Evolutionary conservation across 2,113 vertebrate genomes (phyloP).

Genomic region (Gambusia affinis): DNA sequence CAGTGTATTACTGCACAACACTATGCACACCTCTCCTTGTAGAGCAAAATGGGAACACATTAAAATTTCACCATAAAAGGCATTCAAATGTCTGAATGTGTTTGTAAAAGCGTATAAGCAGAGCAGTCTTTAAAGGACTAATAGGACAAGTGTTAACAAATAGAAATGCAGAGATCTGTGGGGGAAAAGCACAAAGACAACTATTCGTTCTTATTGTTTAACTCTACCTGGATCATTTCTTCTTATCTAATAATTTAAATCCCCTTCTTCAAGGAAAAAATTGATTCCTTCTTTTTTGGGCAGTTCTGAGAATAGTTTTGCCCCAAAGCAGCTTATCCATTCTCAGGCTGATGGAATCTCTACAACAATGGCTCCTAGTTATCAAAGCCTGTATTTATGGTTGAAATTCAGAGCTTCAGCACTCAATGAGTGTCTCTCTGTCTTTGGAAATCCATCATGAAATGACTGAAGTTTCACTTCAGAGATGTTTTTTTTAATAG

Average conservation of each 20-base stretch:
- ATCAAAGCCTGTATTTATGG: conserved; percentile 63
- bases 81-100: too few relatives aligned
- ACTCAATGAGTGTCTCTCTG: conserved; percentile 36
- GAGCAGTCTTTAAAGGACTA: neutral
- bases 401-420: conserved; percentile 55
- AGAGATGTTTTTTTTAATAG: neutral
- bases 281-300: conserved; percentile 42
- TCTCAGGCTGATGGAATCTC: conserved; percentile 58
- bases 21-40: too few relatives aligned
- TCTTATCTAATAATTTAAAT: conserved; percentile 60
- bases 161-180: neutral
- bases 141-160: neutral
- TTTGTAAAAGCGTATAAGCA: neutral
- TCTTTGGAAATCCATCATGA: conserved; percentile 27
- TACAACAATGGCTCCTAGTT: conserved; percentile 56
- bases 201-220: conserved; percentile 32
- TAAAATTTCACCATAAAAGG: too few relatives aligned
- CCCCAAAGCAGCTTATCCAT: conserved; percentile 59
- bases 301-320: conserved; percentile 51
- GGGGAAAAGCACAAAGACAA: conserved; percentile 30
- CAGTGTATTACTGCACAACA: too few relatives aligned
- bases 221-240: conserved; percentile 56
- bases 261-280: conserved; percentile 51
- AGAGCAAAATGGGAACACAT: too few relatives aligned
- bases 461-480: conserved; percentile 2